A percentile compares a stretch with the other conserved stretches of the same genome.
Conservation (phyloP, 1,140 invertebrate genomes). For the Coptotermes formosanus region DNA sequence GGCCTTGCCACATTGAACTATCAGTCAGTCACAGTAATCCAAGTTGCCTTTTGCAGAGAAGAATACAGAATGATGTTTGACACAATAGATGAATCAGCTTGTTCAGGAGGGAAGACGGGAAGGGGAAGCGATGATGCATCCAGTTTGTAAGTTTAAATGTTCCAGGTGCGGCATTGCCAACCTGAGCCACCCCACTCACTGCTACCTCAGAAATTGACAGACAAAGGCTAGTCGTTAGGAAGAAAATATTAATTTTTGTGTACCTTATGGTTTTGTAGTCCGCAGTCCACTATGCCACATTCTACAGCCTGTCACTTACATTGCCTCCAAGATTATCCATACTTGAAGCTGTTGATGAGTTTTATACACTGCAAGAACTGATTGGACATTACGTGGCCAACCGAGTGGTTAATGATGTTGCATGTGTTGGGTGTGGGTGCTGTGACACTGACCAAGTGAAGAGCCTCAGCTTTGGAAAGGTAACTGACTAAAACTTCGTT, state of each 20-base stretch:
- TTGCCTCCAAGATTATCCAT: slow-evolving; percentile 59
- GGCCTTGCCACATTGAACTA: no score
- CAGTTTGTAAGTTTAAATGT: no score
- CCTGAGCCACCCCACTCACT: neutral
- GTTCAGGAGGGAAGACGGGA: no score
- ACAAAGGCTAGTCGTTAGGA: no score
- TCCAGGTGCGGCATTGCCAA: neutral
- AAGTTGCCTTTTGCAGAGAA: no score
- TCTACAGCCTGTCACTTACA: slow-evolving; percentile 80
- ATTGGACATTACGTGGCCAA: slow-evolving; percentile 79
- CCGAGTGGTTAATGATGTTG: slow-evolving; percentile 79
- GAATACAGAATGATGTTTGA: no score
- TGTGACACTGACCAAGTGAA: slow-evolving; percentile 61
- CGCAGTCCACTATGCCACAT: slow-evolving; percentile 77
- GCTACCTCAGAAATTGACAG: no score
- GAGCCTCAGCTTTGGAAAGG: slow-evolving; percentile 84
- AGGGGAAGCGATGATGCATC: no score
- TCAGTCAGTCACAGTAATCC: no score
- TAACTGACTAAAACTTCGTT: slow-evolving; percentile 43
- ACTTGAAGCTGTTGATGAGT: slow-evolving; percentile 32
- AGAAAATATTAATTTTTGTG: no score
- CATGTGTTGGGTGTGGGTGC: slow-evolving; percentile 71
- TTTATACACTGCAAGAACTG: slow-evolving; percentile 61
- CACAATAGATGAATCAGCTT: no score
- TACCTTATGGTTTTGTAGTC: slow-evolving; percentile 24